A percentile compares a stretch with the other conserved stretches of the same genome.
Conservation (phyloP, 2,113 vertebrate genomes). For the Callospermophilus lateralis region DNA sequence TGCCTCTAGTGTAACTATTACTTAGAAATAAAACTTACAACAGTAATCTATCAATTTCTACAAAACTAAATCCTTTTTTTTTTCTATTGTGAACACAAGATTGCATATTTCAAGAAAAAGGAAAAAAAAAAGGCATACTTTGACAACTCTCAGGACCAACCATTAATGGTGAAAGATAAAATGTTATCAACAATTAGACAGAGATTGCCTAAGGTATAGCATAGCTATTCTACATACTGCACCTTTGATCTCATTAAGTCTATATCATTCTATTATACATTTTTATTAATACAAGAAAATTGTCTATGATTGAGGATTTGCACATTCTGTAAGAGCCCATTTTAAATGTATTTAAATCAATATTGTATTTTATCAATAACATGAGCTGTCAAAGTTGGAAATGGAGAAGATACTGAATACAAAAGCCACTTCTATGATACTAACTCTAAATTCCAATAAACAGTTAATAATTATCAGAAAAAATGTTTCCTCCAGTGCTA, state of each 20-base stretch:
- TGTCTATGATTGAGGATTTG: background rate
- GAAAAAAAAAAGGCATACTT: background rate
- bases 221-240: background rate
- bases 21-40: slow-evolving; percentile 43
- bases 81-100: background rate
- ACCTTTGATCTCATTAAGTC: background rate
- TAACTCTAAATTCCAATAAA: background rate
- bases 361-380: slow-evolving; percentile 39
- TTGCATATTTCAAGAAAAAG: background rate
- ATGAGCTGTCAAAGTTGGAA: background rate
- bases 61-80: slow-evolving; percentile 7
- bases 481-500: background rate
- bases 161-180: background rate
- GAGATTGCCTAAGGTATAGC: background rate
- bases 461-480: background rate
- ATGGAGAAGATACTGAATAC: background rate
- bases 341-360: slow-evolving; percentile 36
- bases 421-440: background rate
- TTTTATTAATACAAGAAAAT: slow-evolving; percentile 48
- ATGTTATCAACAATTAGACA: background rate
- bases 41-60: slow-evolving; percentile 51
- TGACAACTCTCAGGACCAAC: background rate
- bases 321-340: background rate
- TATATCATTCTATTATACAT: background rate
- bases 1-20: background rate